Evolutionary conservation across 2,113 vertebrate genomes (phyloP), one percentile per base, ranked within the genome.

Genomic region (Atlantisia rogersi): DNA sequence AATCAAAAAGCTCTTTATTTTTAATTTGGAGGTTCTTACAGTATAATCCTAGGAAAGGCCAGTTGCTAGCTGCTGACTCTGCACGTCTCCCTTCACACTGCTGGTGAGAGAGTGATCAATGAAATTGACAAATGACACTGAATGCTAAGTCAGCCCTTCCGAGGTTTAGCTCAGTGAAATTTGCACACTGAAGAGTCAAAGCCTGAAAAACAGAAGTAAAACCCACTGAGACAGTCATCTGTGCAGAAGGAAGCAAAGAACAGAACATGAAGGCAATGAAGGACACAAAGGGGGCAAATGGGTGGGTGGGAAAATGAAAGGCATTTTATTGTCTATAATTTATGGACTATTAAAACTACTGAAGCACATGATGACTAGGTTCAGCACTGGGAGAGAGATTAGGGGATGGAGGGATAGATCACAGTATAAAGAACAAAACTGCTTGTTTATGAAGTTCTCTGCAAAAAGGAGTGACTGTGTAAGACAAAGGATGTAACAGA

Each of bases 41-140:
- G 70, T 29, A 62, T 85, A 92, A 80, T 69, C 84, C 74, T 37
- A 5, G 58, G 39, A 26, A 64, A 86, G 74, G 81, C 81, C 26
- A 32, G 65, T 53, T 69, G 76, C 86, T 89, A 7, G 12, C 28
- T 94, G 93, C 95, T 97, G 95, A 97, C 88, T 92, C 44, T 4
- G 93, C 93, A 78, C 71, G 40, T 90, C 88, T 92, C 56, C 50
- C 86, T 90, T 74, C 90, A 55, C 25, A 2, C 68, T 64, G 63
- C 52, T 86, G 86, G 69, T 65, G 59, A 86, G 78, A 42, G 70
- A 67, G 79, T 18, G 81, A 97, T 97, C 97, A 96, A 97, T 96
- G 91, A 82, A 96, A 97, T 92, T 97, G 96, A 97, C 84, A 95
- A 96, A 96, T 86, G 94, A 80, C 93, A 96, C 93, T 79, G 77